A percentile compares a stretch with the other conserved stretches of the same genome.
phyloP scores from a whole-genome alignment of 2,888 invertebrate genomes.

The Plagiodera versicolora region DNA sequence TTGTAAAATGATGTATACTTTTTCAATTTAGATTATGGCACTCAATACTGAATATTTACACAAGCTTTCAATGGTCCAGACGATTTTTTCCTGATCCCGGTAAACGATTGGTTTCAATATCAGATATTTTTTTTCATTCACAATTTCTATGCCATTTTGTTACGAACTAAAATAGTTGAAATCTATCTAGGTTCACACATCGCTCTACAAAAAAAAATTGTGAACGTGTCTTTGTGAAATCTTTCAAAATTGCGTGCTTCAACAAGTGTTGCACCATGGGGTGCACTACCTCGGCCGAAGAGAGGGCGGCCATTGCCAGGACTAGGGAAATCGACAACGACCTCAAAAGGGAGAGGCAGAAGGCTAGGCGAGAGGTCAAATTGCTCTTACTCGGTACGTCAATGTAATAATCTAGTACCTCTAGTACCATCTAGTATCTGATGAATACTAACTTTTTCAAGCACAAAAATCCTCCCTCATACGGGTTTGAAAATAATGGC shows the following conservation, averaged over 20 bases:
- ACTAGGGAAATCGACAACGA: constrained; percentile 97
- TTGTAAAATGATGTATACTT: no score
- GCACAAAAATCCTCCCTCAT: no score
- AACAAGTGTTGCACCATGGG: constrained; percentile 72
- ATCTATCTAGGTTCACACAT: constrained; percentile 1
- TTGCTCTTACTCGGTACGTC: constrained; percentile 89
- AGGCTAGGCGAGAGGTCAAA: constrained; percentile 99
- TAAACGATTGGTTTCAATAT: no score
- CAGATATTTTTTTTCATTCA: no score
- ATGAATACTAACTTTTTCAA: no score
- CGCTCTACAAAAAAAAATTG: constrained; percentile 7
- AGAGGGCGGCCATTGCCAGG: constrained; percentile 96
- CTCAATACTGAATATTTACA: no score
- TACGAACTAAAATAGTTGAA: background rate
- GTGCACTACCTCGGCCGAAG: constrained; percentile 99
- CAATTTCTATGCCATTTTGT: no score
- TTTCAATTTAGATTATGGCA: no score
- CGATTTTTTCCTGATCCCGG: no score
- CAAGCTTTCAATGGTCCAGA: no score
- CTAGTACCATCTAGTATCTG: no score
- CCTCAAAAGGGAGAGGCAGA: constrained; percentile 97
- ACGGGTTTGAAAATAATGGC: no score
- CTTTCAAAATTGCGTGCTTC: constrained; percentile 49
- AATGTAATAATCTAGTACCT: background rate
- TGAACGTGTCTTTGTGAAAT: constrained; percentile 24